phyloP scores from a whole-genome alignment of 2,797 vertebrate species.

The Hydrocynus forskahlii region DNA sequence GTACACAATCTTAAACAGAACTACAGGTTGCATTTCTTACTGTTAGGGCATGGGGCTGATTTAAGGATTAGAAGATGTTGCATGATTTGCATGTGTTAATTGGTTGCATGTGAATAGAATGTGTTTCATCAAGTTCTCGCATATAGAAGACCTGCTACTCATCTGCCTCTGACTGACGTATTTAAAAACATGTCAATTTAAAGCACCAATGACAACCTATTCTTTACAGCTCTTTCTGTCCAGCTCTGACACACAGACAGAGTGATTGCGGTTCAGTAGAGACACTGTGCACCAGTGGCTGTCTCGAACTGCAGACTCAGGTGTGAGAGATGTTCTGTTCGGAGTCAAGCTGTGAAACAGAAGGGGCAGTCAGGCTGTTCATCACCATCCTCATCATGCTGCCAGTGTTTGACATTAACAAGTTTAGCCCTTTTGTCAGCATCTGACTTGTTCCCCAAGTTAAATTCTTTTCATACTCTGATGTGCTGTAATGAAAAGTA shows the following conservation, averaged over 20 bases:
- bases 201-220: not conserved
- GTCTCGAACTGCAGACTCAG: not conserved
- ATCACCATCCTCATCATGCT: not conserved
- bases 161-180: not conserved
- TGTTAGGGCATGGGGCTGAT: no score
- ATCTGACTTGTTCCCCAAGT: not conserved
- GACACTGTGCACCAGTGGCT: not conserved
- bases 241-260: not conserved
- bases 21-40: no score
- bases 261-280: not conserved
- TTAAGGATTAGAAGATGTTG: not conserved
- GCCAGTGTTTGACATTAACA: not conserved
- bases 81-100: not conserved
- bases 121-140: not conserved
- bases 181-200: not conserved
- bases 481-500: not conserved
- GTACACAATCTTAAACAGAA: no score
- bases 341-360: not conserved
- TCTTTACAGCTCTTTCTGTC: not conserved
- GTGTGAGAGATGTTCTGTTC: conserved; percentile 1
- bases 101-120: not conserved
- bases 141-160: not conserved
- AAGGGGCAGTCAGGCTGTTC: not conserved
- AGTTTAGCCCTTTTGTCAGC: not conserved
- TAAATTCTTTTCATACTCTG: not conserved